Evolutionary conservation across 2,797 vertebrate genomes (phyloP), one percentile per base, ranked within the genome.

Genomic region (Trematomus bernacchii): DNA sequence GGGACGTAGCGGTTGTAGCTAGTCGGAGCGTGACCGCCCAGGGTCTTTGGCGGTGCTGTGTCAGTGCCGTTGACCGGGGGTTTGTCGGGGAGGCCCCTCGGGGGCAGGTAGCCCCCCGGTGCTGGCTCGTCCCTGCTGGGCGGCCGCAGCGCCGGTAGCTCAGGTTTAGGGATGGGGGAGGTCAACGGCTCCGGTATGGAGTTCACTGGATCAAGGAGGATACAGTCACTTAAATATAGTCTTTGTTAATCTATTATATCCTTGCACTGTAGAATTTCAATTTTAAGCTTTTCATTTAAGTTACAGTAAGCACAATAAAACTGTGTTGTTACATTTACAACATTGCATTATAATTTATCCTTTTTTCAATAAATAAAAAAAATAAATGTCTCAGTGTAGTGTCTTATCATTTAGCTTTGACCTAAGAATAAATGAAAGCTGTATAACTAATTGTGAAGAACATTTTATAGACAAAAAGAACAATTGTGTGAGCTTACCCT

Each of bases 1-100:
- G 97, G 94, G 73, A 95, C 96, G 77, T 97, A 98, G 83, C 95
- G 96, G 85, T 95, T 97, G 53, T 97, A 98, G 79, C 95, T 91
- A 13, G 94, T 91, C 16, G 95, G 85, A 59, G 89, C 66, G 0
- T 94, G 94, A 43, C 87, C 76, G 0, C 88, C 86, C 27, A 94
- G 73, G 0, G 89, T 89, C 91, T 98, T 96, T 44, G 95, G 89
- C 63, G 94, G 92, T 23, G 87, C 93, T 0, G 80, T 4, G 3
- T 97, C 97, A 0, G 95, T 94, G 89, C 96, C 97, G n/a, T 97
- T 97, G 77, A 98, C 79, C 0, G 97, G 96, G 44, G 93, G 92
- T 89, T 97, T 98, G 50, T 97, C 96, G 0, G 95, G 89, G 84
- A 96, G 94, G 74, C 89, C 96, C 73, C 96, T 95, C 62, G 95